Base-by-base conservation (phyloP, 2,888 invertebrate genomes). In the Glaucopsyche alexis region DNA sequence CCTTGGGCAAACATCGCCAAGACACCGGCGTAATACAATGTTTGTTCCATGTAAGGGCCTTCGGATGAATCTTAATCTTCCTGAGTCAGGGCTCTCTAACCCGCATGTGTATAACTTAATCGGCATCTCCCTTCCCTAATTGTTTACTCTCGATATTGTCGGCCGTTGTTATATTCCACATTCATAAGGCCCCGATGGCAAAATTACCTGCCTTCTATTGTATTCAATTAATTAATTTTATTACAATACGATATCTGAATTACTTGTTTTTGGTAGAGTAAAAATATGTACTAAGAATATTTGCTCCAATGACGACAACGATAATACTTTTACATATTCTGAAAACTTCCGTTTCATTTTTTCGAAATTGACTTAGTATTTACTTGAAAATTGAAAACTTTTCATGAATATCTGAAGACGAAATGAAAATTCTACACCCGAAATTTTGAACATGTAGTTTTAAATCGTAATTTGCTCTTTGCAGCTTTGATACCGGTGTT, bases 31-130 rank as follows among this genome's bases (percentile, higher is more conserved):
- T 87, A 29, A 29, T 89, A 90, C 92, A 90, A 91, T 92, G 92
- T 93, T 93, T 93, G 91, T 85, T 86, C 86, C 86, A 81, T 91
- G 90, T 91, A 89, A 89, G 88, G 90, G 89, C 84, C 91, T 89
- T 87, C 84, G 88, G 86, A 89, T 90, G 91, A 91, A 91, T 91
- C 90, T 91, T 91, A 92, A 91, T 91, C 89, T 90, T 87, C 87
- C 87, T 88, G 87, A 90, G 80, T 90, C 91, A 91, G 92, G 90
- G 89, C 85, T 87, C 89, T 88, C 79, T 88, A 89, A 86, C 92
- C 92, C 92, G 91, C 89, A 92, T 92, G 87, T 88, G 86, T 90
- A 90, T 91, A 91, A 90, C 91, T 92, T 91, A 92, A 92, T 93
- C 91, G 91, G 85, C 86, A 81, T 87, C 29, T 29, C 29, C 90